A percentile compares a stretch with the other conserved stretches of the same genome.
These are phyloP conservation scores for Nemoura dubitans DNA, from an alignment of 2,888 invertebrate species.

Conservation along the genomic window DNA sequence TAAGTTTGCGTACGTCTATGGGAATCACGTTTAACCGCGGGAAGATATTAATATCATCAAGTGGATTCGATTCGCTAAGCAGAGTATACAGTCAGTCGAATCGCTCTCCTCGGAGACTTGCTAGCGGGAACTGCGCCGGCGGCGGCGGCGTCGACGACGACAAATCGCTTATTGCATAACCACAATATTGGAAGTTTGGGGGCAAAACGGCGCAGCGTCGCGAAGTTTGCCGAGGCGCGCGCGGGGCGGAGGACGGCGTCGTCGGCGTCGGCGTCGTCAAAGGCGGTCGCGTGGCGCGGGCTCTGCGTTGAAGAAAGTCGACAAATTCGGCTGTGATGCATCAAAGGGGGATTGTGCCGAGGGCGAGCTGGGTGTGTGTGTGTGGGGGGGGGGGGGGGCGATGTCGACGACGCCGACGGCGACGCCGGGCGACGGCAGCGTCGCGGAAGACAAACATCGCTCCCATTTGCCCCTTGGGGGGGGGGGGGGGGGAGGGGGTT, in stretches of 20 bases:
- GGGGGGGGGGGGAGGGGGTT: neutral
- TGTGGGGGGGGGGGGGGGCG: neutral
- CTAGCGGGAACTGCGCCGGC: neutral
- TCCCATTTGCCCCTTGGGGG: neutral
- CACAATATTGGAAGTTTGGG: conserved; percentile 40
- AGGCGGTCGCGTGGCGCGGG: neutral
- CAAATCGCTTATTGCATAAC: conserved; percentile 32
- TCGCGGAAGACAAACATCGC: neutral
- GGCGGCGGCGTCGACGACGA: neutral
- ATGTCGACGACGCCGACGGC: neutral
- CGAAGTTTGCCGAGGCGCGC: neutral
- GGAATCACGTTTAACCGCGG: neutral
- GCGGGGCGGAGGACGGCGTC: no score
- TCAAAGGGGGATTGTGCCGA: conserved; percentile 26
- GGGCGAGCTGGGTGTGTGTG: neutral
- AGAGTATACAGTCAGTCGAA: no score
- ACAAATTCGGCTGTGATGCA: conserved; percentile 37
- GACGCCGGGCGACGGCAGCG: neutral
- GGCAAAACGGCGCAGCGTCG: neutral
- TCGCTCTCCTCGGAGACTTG: neutral
- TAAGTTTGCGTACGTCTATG: neutral
- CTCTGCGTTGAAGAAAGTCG: conserved; percentile 30
- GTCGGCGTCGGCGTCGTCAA: neutral
- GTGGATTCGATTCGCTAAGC: no score
- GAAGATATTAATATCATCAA: conserved; percentile 7